These are phyloP conservation scores for Eretmochelys imbricata DNA, from an alignment of 2,113 vertebrate genomes.

Conservation along the genomic window DNA sequence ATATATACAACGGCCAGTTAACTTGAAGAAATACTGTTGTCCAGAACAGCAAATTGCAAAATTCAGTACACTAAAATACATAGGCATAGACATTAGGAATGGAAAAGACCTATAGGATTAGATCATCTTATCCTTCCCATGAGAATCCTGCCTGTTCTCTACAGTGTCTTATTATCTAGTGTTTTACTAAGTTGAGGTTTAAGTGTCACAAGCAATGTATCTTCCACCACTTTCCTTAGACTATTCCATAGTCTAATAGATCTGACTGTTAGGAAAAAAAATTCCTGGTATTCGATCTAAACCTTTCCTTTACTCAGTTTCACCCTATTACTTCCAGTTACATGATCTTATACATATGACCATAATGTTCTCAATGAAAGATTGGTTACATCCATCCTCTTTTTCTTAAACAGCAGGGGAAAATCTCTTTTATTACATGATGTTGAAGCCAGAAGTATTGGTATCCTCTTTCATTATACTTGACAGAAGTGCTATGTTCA, in stretches of 20 bases:
- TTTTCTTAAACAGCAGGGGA: background rate
- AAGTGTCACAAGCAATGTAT: background rate
- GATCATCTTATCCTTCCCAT: background rate
- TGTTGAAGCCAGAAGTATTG: background rate
- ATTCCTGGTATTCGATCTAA: background rate
- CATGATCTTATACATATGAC: background rate
- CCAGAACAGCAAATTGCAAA: background rate
- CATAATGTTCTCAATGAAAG: background rate
- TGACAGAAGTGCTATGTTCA: slow-evolving; percentile 17
- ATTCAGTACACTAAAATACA: background rate
- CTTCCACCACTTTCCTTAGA: background rate
- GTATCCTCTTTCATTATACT: background rate
- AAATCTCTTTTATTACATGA: slow-evolving; percentile 10
- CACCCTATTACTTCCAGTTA: background rate
- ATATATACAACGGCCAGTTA: background rate
- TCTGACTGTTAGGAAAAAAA: background rate
- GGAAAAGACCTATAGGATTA: background rate
- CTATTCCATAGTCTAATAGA: background rate
- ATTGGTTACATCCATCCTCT: background rate
- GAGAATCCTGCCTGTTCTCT: background rate
- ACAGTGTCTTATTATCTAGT: background rate
- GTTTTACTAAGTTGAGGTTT: background rate
- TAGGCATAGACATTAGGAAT: background rate
- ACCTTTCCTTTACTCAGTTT: background rate
- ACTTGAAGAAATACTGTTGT: background rate